Evolutionary conservation across 2,113 vertebrate species (phyloP).

Genomic region (Craseonycteris thonglongyai): DNA sequence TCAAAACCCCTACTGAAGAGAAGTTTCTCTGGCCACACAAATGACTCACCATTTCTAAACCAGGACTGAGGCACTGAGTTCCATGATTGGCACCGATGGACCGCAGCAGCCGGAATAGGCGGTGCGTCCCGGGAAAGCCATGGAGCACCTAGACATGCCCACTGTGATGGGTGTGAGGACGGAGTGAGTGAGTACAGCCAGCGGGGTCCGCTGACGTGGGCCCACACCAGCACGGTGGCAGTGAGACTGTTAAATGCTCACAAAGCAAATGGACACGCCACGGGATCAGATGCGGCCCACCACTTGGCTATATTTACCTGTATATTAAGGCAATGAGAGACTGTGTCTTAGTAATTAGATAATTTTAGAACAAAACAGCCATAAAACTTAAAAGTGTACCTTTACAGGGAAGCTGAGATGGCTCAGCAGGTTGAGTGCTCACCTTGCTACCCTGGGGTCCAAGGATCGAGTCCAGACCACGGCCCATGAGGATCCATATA

Average conservation of each 20-base stretch:
- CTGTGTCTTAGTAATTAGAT: neutral
- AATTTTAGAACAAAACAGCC: neutral
- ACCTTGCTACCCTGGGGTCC: too few species aligned
- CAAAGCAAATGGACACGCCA: neutral
- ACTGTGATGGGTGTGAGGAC: rapidly evolving
- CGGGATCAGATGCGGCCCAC: too few species aligned
- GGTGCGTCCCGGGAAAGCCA: neutral
- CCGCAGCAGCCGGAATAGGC: rapidly evolving
- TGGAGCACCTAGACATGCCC: rapidly evolving
- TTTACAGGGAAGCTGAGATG: too few species aligned
- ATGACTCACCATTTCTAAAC: neutral
- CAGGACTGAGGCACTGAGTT: rapidly evolving
- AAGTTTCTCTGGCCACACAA: neutral
- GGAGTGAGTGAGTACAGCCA: rapidly evolving
- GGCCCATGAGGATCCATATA: too few species aligned
- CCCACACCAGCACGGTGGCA: rapidly evolving
- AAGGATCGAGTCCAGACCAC: too few species aligned
- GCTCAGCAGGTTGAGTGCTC: too few species aligned
- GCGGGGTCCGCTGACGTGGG: neutral
- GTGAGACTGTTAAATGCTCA: neutral
- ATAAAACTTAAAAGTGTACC: neutral
- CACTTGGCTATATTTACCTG: neutral
- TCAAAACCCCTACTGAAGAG: neutral
- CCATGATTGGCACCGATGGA: rapidly evolving
- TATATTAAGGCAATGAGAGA: neutral